phyloP scores from a whole-genome alignment of 2,797 vertebrate species.

The Staurois parvus region DNA sequence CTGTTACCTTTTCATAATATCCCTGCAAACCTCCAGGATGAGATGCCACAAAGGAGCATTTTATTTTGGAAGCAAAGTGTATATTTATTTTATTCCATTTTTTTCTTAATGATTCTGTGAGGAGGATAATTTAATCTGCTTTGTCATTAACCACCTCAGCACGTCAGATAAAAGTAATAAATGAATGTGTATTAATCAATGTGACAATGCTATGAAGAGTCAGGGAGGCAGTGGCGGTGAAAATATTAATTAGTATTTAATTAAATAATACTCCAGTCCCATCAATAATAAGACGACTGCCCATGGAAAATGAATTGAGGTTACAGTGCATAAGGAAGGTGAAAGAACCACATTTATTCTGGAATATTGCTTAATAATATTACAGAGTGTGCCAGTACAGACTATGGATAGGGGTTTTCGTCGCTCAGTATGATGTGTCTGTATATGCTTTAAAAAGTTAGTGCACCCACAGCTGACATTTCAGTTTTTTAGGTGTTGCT shows the following conservation, averaged over 20 bases:
- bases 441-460: neutral
- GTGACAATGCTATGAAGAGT: slow-evolving; percentile 88
- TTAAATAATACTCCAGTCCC: slow-evolving; percentile 91
- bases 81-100: slow-evolving; percentile 44
- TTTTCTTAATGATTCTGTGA: slow-evolving; percentile 75
- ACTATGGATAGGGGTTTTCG: neutral
- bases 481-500: too few species aligned
- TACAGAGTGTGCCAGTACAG: neutral
- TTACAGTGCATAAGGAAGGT: slow-evolving; percentile 28
- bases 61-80: slow-evolving; percentile 60
- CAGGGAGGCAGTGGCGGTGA: slow-evolving; percentile 86
- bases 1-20: slow-evolving; percentile 80
- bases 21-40: slow-evolving; percentile 71
- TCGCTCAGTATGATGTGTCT: neutral
- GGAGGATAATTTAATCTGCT: slow-evolving; percentile 91
- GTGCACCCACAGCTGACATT: neutral
- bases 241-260: slow-evolving; percentile 99
- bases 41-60: slow-evolving; percentile 86
- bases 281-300: slow-evolving; percentile 85
- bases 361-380: slow-evolving; percentile 1
- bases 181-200: slow-evolving; percentile 94
- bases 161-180: slow-evolving; percentile 93
- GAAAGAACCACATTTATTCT: slow-evolving; percentile 25
- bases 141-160: slow-evolving; percentile 84
- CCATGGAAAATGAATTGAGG: slow-evolving; percentile 72